These are phyloP conservation scores for Amblyopsis rosae DNA, from an alignment of 2,113 vertebrate species.

Conservation along the genomic window DNA sequence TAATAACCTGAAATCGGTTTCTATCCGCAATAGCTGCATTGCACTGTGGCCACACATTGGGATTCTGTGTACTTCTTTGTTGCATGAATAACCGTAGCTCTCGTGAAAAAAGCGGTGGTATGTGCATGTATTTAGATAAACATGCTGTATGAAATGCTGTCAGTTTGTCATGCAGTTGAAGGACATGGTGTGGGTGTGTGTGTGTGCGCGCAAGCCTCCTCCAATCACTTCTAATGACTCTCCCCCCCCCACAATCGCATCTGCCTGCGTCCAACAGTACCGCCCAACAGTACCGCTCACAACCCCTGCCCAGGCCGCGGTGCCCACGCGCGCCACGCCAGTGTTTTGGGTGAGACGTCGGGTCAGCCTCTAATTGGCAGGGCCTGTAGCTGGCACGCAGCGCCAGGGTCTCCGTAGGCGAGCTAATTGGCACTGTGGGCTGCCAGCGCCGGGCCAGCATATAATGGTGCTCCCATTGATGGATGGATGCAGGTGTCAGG, in stretches of 20 bases:
- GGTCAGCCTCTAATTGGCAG: conserved; percentile 67
- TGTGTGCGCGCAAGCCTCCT: too few species aligned
- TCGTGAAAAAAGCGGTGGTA: too few species aligned
- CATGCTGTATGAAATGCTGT: too few species aligned
- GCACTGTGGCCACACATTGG: too few species aligned
- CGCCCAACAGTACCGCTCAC: conserved; percentile 11
- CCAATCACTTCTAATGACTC: background rate
- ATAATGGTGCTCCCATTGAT: conserved; percentile 56
- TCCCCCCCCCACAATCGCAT: background rate
- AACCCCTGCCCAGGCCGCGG: conserved; percentile 47
- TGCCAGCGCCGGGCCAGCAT: conserved; percentile 30
- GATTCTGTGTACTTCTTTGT: too few species aligned
- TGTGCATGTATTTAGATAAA: too few species aligned
- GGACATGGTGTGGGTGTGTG: too few species aligned
- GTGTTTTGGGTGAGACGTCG: conserved; percentile 46
- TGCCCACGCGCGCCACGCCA: conserved; percentile 62
- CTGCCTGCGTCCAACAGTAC: conserved; percentile 22
- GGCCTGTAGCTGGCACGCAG: conserved; percentile 49
- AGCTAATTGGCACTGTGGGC: conserved; percentile 67
- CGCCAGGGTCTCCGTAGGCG: conserved; percentile 49
- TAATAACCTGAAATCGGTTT: too few species aligned
- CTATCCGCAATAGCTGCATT: too few species aligned
- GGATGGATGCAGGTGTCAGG: conserved; percentile 64
- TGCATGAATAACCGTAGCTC: too few species aligned
- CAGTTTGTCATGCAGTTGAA: too few species aligned